phyloP scores from a whole-genome alignment of 2,113 vertebrate genomes.

The Electrona antarctica region DNA sequence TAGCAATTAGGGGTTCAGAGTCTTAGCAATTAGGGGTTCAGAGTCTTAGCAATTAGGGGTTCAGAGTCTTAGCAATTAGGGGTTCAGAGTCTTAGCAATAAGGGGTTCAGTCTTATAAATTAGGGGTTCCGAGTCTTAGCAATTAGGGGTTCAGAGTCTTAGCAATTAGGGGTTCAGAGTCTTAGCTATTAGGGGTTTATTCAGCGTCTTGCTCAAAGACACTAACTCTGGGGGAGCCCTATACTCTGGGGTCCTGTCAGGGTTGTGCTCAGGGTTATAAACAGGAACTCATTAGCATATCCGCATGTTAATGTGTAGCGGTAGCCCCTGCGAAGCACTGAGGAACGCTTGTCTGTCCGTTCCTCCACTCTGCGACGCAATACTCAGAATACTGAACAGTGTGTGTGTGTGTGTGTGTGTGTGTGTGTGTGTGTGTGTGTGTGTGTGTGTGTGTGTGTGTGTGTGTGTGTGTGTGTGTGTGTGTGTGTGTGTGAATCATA shows the following conservation, averaged over 20 bases:
- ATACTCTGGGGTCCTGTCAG: conserved; percentile 51
- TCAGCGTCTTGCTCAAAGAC: too few species aligned
- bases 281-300: conserved; percentile 74
- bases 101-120: too few species aligned
- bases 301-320: conserved; percentile 47
- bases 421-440: not conserved
- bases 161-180: too few species aligned
- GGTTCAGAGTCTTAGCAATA: too few species aligned
- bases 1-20: too few species aligned
- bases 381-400: conserved; percentile 5
- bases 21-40: too few species aligned
- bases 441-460: not conserved
- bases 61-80: too few species aligned
- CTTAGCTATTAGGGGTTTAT: too few species aligned
- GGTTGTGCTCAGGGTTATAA: conserved; percentile 53
- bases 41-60: too few species aligned
- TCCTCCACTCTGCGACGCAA: not conserved
- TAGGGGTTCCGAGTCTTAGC: too few species aligned
- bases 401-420: not conserved
- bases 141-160: too few species aligned
- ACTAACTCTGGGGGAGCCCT: too few species aligned
- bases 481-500: conserved; percentile 50
- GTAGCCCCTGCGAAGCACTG: conserved; percentile 31
- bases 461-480: not conserved
- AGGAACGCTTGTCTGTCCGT: conserved; percentile 21